Percentiles rank a stretch among this genome's conserved stretches.
Evolutionary conservation across 2,888 invertebrate genomes (phyloP).

Genomic region (Ophion ellenae): DNA sequence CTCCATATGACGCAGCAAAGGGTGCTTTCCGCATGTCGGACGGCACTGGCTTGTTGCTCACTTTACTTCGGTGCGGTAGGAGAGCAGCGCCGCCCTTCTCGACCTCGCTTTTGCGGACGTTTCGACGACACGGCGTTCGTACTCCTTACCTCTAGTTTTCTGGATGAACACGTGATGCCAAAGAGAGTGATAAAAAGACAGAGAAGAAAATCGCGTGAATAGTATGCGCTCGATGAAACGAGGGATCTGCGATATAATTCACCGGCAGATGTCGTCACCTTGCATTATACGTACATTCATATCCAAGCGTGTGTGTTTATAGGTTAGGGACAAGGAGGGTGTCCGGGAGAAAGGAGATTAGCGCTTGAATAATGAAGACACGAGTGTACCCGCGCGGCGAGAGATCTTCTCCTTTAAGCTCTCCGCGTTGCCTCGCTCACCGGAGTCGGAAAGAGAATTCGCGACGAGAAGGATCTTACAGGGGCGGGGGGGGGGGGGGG

Average conservation of each 20-base stretch:
- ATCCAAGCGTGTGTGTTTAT: not conserved
- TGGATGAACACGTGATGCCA: too few relatives aligned
- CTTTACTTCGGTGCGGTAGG: too few relatives aligned
- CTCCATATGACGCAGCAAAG: too few relatives aligned
- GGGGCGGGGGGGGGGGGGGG: conserved; percentile 31
- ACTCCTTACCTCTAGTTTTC: too few relatives aligned
- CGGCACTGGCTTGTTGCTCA: too few relatives aligned
- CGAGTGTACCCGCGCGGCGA: conserved; percentile 74
- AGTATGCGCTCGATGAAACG: too few relatives aligned
- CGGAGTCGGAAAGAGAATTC: conserved; percentile 75
- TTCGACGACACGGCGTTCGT: too few relatives aligned
- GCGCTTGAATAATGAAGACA: conserved; percentile 82
- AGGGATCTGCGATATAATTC: not conserved
- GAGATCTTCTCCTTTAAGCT: conserved; percentile 75
- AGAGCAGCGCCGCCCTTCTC: too few relatives aligned
- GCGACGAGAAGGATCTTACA: not conserved
- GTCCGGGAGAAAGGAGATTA: conserved; percentile 77
- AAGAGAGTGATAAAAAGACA: too few relatives aligned
- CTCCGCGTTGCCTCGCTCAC: conserved; percentile 68
- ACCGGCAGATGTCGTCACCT: conserved; percentile 1
- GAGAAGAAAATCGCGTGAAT: too few relatives aligned
- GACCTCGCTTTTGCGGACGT: too few relatives aligned
- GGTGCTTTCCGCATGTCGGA: too few relatives aligned
- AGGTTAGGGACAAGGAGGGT: not conserved
- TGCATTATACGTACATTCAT: not conserved